Percentiles rank a stretch among this genome's conserved stretches.
These are phyloP conservation scores for Otus sunia DNA, from an alignment of 2,113 vertebrate species.

Conservation along the genomic window DNA sequence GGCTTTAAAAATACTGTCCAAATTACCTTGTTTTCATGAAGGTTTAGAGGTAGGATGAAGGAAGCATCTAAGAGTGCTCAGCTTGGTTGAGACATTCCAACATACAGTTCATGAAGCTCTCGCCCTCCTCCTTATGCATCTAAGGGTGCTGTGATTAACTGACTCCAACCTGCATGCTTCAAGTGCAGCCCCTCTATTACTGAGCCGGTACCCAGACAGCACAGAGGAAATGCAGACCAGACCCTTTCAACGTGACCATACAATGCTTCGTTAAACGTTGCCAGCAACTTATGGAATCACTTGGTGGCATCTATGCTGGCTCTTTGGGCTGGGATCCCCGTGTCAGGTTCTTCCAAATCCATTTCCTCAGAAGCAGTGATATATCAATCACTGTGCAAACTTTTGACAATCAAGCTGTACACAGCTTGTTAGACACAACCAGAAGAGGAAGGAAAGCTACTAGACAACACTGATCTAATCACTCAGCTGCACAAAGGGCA, in stretches of 20 bases:
- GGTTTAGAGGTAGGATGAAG: neutral
- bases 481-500: neutral
- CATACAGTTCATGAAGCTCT: neutral
- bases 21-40: neutral
- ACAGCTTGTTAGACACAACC: neutral
- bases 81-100: neutral
- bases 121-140: accelerated
- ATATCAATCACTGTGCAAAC: neutral
- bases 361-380: neutral
- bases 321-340: neutral
- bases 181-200: neutral
- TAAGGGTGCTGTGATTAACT: neutral
- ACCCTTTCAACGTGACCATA: neutral
- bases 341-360: neutral
- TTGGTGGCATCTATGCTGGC: neutral
- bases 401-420: neutral
- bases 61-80: neutral
- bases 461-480: neutral
- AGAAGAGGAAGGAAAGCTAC: neutral
- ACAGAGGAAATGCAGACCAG: neutral
- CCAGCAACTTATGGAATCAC: neutral
- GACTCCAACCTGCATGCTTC: neutral
- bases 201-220: neutral
- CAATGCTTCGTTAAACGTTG: neutral
- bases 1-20: neutral